Base-by-base conservation (phyloP, 2,113 vertebrate species). In the Phylloscopus whistleri region DNA sequence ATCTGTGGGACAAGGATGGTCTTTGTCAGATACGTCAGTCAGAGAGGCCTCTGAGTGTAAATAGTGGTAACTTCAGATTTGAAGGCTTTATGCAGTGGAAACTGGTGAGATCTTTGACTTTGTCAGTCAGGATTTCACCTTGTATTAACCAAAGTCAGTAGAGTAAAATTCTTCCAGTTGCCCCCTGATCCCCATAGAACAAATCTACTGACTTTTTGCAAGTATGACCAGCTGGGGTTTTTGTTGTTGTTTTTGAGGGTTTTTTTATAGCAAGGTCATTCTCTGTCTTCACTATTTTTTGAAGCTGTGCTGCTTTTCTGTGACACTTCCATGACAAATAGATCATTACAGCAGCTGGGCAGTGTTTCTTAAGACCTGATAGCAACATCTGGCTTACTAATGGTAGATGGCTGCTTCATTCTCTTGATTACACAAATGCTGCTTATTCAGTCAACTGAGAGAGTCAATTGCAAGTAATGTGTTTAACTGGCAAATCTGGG, bases 401-500 rank as follows among this genome's bases (percentile, higher is more conserved):
- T n/a, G 53, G 56, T 82, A 93, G 78, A 80, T 94, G 81, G 37
- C 90, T 82, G 64, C 69, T 84, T 81, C 41, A 1, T 86, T 95
- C 75, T 69, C 30, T 83, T 88, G 67, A 48, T 70, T 59, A 86
- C 53, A 59, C 58, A 75, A 53, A 24, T 70, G 68, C 73, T 87
- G 58, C 74, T 94, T 95, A 78, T 74, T 90, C 90, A 75, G 66
- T 60, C 83, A 84, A 7, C 56, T 56, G 46, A 64, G 62, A 82
- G 68, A 93, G 22, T 87, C 62, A 72, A 4, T 84, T 90, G 75
- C 73, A 48, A 89, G 76, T 89, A 93, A 64, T 72, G 80, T 90
- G 88, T 90, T 87, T 88, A 87, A 96, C 85, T 78, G 82, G 82
- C 87, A 97, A 43, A 67, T 79, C 80, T 91, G 80, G 16, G 58